A percentile compares a stretch with the other conserved stretches of the same genome.
Evolutionary conservation across 2,888 invertebrate genomes (phyloP).

Genomic region (Drosophila sordidula): DNA sequence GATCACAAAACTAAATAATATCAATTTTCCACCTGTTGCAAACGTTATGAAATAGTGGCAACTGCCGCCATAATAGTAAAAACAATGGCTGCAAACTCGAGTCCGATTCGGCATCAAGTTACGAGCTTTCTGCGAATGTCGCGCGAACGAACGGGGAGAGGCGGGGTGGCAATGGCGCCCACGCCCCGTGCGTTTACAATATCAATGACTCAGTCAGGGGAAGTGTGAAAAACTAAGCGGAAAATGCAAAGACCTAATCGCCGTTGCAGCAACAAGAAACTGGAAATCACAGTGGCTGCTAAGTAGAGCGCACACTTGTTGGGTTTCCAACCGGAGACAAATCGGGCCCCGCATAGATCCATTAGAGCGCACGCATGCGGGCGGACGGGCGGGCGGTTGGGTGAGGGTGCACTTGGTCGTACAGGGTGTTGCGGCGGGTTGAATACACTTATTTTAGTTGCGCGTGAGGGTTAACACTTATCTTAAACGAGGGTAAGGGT

Average conservation of each 20-base stretch:
- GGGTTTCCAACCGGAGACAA: constrained; percentile 70
- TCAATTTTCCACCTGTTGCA: constrained; percentile 1
- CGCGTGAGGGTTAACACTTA: constrained; percentile 38
- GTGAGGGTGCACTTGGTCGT: background rate
- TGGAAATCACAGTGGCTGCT: constrained; percentile 60
- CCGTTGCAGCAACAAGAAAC: constrained; percentile 20
- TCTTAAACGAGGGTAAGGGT: constrained; percentile 10
- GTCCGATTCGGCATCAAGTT: constrained; percentile 50
- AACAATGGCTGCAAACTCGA: constrained; percentile 33
- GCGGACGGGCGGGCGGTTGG: background rate
- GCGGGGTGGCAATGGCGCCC: constrained; percentile 5
- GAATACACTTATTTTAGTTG: constrained; percentile 49
- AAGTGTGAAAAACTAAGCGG: constrained; percentile 64
- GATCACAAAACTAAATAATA: background rate
- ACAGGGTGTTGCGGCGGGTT: constrained; percentile 35
- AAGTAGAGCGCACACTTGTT: constrained; percentile 76
- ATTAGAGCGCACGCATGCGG: constrained; percentile 15
- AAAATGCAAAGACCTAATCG: constrained; percentile 28
- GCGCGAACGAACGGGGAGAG: constrained; percentile 7
- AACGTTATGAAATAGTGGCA: constrained; percentile 4
- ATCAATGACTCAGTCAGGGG: constrained; percentile 61
- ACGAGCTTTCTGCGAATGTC: constrained; percentile 44
- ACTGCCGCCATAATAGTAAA: background rate
- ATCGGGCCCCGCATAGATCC: constrained; percentile 49
- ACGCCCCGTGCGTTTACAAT: constrained; percentile 5